Evolutionary conservation across 2,888 invertebrate species (phyloP).

Genomic region (Cheilosia vernalis): DNA sequence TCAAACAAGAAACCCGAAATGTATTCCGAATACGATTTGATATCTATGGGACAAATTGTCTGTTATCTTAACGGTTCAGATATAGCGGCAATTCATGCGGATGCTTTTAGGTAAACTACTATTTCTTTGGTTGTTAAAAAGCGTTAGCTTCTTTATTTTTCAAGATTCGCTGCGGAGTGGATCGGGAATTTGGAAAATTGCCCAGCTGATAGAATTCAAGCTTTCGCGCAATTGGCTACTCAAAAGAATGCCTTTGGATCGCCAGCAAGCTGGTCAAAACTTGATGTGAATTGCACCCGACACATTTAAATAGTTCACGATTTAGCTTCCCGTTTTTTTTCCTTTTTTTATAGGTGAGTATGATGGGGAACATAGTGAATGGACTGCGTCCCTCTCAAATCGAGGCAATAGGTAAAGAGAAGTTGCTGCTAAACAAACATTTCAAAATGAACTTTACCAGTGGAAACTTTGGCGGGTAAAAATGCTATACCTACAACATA

Average conservation of each 20-base stretch:
- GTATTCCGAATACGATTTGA: constrained; percentile 85
- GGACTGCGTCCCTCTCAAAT: constrained; percentile 80
- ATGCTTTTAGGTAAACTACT: constrained; percentile 82
- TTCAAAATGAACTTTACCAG: constrained; percentile 9
- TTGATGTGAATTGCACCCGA: constrained; percentile 73
- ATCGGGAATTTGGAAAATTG: constrained; percentile 84
- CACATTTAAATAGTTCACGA: background rate
- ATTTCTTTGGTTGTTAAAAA: background rate
- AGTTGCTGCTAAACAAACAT: constrained; percentile 76
- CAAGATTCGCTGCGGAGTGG: constrained; percentile 83
- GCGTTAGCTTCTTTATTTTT: background rate
- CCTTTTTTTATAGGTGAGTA: constrained; percentile 77
- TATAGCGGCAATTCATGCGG: constrained; percentile 84
- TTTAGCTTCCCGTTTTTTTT: background rate
- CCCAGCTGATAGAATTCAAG: constrained; percentile 82
- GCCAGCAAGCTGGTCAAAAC: constrained; percentile 82
- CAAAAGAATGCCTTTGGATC: constrained; percentile 84
- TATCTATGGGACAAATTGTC: constrained; percentile 84
- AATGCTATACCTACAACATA: no score
- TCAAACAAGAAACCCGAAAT: constrained; percentile 85
- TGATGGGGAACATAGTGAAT: constrained; percentile 83
- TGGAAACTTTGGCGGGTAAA: no score
- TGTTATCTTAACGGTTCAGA: constrained; percentile 85
- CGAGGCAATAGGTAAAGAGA: constrained; percentile 75
- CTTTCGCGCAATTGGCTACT: constrained; percentile 84